Evolutionary conservation across 1,140 invertebrate genomes (phyloP), one percentile per base, ranked within the genome.

Genomic region (Venustaconcha ellipsiformis): DNA sequence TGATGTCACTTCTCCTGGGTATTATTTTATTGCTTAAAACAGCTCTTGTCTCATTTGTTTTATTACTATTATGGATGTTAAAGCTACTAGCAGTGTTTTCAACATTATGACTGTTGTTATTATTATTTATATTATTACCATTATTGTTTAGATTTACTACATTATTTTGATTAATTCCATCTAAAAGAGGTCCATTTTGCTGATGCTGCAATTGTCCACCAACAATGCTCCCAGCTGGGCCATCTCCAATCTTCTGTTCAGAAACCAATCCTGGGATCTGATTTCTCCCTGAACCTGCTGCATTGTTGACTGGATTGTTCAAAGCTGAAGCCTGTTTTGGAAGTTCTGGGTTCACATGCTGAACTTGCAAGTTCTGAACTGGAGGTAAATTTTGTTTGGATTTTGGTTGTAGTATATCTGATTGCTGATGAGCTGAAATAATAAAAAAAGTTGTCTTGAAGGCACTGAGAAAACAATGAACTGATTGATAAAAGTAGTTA

Each of bases 71-170:
- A 26, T 11, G 14, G 48, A n/a, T n/a, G 14, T 57, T 57, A 17
- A 14, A 20, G 13, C 14, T 11, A 60, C 23, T 58, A 56, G 55
- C n/a, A 23, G 5, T 5, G 63, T 71, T 71, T 56, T 71, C n/a
- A 0, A 48, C 17, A n/a, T 69, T 57, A n/a, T 48, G 5, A 70
- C 57, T 58, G 30, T 64, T 64, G 3, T 65, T 20, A 67, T 30
- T 74, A 55, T 67, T 74, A 1, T 8, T 62, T 11, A 18, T 62
- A 62, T 23, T 62, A n/a, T 23, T 62, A 62, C 60, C 23, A 62
- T 23, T 62, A 62, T 12, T 62, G 23, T 23, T 62, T n/a, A 18
- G 18, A 62, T 23, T 62, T 11, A 18, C 4, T n/a, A 18, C 23
- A 62, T 23, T 62, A 14, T 23, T 62, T n/a, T 5, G 6, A 62